Base-by-base conservation (phyloP, 2,888 invertebrate species). In the Crepidodera aurea region DNA sequence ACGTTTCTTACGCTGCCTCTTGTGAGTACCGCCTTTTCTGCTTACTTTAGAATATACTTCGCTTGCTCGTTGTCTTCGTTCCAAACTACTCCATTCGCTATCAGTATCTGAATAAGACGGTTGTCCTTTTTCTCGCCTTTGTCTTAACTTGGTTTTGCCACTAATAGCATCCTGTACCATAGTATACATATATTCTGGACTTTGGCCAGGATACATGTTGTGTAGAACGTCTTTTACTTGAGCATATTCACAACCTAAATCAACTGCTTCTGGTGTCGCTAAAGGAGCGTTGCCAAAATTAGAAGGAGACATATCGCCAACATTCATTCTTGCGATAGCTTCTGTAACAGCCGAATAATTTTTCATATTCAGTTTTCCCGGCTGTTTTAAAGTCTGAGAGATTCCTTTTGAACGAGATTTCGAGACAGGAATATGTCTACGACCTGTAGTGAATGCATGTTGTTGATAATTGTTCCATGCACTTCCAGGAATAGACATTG, bases 301-400 rank as follows among this genome's bases (percentile, higher is more conserved):
- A 73, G 81, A 78, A 75, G 77, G 82, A 75, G 78, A 81, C 72
- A 80, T 79, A 71, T 83, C 82, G 71, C 81, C 83, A 84, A 88
- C 86, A 84, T 90, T 86, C 88, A 87, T 83, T 83, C 87, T 82
- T 81, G 86, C 85, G 70, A 95, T 87, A 3, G 93, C 94, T 78
- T 94, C 93, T 73, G 93, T 93, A 63, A 95, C 93, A 81, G 93
- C 88, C 50, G 92, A 90, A 80, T 91, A 95, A 79, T 94, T 93
- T 81, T 92, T 93, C 85, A 94, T 84, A 79, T 95, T 94, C 77
- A 95, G 82, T 82, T 94, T 94, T 60, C 94, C 94, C 12, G 94
- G 94, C 88, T 94, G 93, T 87, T 89, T 89, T 67, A 89, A 77
- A 25, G 89, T 89, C 78, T 89, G 88, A 70, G 88, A 88, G 66